Evolutionary conservation across 1,140 invertebrate species (phyloP).

Genomic region (Fopius arisanus): DNA sequence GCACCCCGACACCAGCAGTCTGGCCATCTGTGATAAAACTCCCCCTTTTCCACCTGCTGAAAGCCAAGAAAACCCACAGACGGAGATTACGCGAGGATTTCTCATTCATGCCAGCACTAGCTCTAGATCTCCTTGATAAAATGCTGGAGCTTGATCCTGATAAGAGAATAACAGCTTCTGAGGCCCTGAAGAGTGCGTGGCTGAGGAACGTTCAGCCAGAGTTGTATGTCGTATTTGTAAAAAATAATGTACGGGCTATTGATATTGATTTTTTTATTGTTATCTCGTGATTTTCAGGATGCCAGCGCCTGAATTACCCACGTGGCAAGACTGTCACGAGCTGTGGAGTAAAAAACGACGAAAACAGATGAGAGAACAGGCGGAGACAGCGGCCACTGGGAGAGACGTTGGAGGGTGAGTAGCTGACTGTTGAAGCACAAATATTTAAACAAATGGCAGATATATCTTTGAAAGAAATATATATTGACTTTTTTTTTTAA

Average conservation of each 20-base stretch:
- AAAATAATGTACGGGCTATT: background rate
- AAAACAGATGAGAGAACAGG: conserved; percentile 80
- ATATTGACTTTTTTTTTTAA: too few species aligned
- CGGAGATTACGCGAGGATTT: conserved; percentile 93
- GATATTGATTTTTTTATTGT: background rate
- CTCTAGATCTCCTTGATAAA: conserved; percentile 92
- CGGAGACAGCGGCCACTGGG: conserved; percentile 63
- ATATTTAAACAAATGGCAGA: conserved; percentile 33
- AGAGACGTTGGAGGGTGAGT: conserved; percentile 69
- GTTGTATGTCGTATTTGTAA: conserved; percentile 73
- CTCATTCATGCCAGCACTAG: conserved; percentile 85
- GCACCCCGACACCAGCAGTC: conserved; percentile 94
- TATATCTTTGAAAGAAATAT: too few species aligned
- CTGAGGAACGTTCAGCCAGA: conserved; percentile 90
- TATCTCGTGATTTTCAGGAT: conserved; percentile 68
- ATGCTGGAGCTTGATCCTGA: conserved; percentile 97
- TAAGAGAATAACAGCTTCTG: conserved; percentile 91
- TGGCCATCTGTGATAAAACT: conserved; percentile 98
- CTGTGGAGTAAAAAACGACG: conserved; percentile 96
- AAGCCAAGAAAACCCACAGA: conserved; percentile 90
- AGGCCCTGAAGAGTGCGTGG: conserved; percentile 95
- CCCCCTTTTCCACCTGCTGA: conserved; percentile 90
- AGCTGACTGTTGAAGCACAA: conserved; percentile 31
- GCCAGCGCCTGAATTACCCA: conserved; percentile 84
- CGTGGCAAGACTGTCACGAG: conserved; percentile 99